Percentiles rank a stretch among this genome's conserved stretches.
Conservation (phyloP, 64 coral and sea anemone species). For the Orbicella faveolata region DNA sequence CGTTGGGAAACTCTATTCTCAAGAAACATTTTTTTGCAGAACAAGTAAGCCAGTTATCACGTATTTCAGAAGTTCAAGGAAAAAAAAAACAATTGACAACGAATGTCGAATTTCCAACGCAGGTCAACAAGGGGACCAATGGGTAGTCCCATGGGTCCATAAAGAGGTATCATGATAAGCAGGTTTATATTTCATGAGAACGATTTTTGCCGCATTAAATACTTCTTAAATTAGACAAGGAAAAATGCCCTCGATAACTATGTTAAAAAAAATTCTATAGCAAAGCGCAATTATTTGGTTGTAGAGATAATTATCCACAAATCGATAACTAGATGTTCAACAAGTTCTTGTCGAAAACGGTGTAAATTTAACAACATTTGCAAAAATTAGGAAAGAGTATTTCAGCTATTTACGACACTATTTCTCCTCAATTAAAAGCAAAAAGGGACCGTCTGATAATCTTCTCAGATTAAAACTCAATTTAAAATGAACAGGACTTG, state of each 20-base stretch:
- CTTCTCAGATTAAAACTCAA: slow-evolving; percentile 8
- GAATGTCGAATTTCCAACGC: background rate
- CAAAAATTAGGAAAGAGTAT: background rate
- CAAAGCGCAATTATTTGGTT: background rate
- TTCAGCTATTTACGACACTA: background rate
- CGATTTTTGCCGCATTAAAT: background rate
- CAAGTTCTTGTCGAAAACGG: background rate
- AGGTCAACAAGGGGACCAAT: slow-evolving; percentile 16
- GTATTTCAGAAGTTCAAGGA: background rate
- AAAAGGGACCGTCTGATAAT: background rate
- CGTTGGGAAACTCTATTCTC: no score
- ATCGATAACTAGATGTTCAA: no score
- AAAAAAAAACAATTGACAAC: background rate
- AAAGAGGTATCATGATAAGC: slow-evolving; percentile 10
- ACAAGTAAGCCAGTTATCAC: background rate
- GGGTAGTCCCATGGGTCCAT: background rate
- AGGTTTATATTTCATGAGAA: background rate
- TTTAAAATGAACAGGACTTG: background rate
- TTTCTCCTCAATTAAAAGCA: background rate
- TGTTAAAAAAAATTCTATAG: background rate
- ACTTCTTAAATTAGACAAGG: background rate
- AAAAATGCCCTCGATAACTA: background rate
- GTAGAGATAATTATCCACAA: background rate
- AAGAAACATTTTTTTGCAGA: background rate
- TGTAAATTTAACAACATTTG: background rate